Conservation (phyloP, 2,113 vertebrate genomes). For the Cephalopholis sonnerati region DNA sequence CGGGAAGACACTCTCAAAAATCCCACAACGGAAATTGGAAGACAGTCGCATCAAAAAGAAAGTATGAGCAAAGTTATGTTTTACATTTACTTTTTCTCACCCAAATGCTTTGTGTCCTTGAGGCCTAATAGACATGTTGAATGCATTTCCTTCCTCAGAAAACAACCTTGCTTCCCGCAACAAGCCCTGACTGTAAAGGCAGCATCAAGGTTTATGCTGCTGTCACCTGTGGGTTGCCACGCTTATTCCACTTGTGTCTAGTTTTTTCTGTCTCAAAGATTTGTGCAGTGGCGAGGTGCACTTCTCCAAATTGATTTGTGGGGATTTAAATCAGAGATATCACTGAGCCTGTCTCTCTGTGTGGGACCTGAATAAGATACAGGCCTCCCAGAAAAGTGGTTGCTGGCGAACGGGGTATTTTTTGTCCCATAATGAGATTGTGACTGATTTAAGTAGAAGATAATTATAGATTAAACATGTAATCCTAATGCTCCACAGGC, state of each 20-base stretch:
- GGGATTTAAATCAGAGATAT: constrained; percentile 56
- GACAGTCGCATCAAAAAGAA: constrained; percentile 8
- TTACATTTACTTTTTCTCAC: not conserved
- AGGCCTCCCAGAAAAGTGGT: constrained; percentile 40
- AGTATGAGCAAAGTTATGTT: not conserved
- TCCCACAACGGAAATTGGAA: constrained; percentile 36
- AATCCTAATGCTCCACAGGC: constrained; percentile 71
- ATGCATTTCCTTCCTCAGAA: not conserved
- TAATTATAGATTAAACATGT: constrained; percentile 75
- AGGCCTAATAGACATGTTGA: not conserved
- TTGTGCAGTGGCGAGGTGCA: constrained; percentile 9
- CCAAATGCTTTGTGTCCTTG: not conserved
- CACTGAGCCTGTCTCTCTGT: constrained; percentile 31
- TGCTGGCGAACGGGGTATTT: constrained; percentile 41
- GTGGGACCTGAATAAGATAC: constrained; percentile 34
- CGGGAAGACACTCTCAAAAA: constrained; percentile 15
- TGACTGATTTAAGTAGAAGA: constrained; percentile 75
- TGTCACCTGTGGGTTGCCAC: not conserved
- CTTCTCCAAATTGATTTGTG: constrained; percentile 59
- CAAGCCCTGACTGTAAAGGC: not conserved
- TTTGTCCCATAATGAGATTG: constrained; percentile 70
- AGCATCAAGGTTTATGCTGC: not conserved
- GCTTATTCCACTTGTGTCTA: constrained; percentile 5
- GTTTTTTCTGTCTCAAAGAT: constrained; percentile 17
- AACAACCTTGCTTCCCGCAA: not conserved